These are phyloP conservation scores for Pseudeuparius sepicola DNA, from an alignment of 2,888 invertebrate genomes.

Conservation along the genomic window DNA sequence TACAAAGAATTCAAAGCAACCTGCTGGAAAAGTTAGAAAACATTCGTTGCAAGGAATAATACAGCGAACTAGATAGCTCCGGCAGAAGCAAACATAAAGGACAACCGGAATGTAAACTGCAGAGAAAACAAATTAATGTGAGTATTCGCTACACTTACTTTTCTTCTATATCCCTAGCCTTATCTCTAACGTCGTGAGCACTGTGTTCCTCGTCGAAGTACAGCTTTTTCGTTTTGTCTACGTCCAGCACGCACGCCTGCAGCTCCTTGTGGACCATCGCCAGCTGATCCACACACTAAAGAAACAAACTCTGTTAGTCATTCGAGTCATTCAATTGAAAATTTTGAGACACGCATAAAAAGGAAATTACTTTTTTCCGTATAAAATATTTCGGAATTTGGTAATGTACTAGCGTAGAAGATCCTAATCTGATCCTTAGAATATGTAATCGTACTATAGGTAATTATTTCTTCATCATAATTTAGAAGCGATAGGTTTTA, in stretches of 20 bases:
- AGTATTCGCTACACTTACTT: slow-evolving; percentile 46
- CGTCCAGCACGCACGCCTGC: slow-evolving; percentile 75
- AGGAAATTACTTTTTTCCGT: no score
- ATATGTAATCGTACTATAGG: no score
- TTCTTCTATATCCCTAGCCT: slow-evolving; percentile 91
- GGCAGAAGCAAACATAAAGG: no score
- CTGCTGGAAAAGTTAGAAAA: no score
- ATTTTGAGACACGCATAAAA: slow-evolving; percentile 3
- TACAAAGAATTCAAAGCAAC: no score
- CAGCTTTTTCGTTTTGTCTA: slow-evolving; percentile 88
- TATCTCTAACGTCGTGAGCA: slow-evolving; percentile 89
- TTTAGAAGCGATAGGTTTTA: no score
- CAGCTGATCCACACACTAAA: slow-evolving; percentile 70
- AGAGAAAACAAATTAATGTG: no score
- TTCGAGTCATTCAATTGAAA: not conserved
- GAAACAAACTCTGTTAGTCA: slow-evolving; percentile 9
- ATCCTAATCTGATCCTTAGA: no score
- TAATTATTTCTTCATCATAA: no score
- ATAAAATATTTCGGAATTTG: slow-evolving; percentile 1
- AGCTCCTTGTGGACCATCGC: slow-evolving; percentile 83
- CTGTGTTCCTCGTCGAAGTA: slow-evolving; percentile 95
- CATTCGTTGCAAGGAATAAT: no score
- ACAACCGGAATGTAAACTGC: no score
- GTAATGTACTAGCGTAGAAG: not conserved
- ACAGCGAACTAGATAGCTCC: no score